phyloP scores from a whole-genome alignment of 2,113 vertebrate genomes.

The Taxidea taxus region DNA sequence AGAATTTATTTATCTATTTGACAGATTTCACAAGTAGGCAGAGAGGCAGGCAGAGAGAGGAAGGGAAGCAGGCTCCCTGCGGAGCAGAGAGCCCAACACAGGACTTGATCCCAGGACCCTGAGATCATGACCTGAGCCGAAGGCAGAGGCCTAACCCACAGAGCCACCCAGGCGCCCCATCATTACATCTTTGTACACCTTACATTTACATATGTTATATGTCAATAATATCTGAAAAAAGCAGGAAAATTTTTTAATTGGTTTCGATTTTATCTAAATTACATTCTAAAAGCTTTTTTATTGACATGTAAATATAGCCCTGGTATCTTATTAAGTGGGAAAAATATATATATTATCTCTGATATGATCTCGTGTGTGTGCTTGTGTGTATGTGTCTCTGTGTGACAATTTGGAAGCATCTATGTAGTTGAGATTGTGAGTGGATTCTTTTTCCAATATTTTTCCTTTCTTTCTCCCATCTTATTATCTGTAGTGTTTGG shows the following conservation, averaged over 20 bases:
- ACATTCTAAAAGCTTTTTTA: constrained; percentile 14
- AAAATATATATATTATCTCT: neutral
- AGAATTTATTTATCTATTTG: no score
- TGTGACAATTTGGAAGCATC: neutral
- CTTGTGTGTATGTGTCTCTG: neutral
- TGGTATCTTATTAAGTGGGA: neutral
- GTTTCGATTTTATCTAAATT: neutral
- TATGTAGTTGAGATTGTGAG: neutral
- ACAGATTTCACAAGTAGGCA: no score
- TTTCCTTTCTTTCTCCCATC: neutral
- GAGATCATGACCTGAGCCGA: no score
- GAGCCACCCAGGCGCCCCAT: no score
- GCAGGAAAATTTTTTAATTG: neutral
- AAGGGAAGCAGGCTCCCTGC: no score
- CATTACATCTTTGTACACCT: neutral
- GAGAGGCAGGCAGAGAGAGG: no score
- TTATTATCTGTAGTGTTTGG: neutral
- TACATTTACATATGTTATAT: neutral
- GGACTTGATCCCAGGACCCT: no score
- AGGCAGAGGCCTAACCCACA: no score
- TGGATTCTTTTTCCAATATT: neutral
- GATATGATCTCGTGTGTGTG: neutral
- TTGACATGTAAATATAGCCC: neutral
- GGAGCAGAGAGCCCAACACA: no score
- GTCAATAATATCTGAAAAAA: neutral